These are phyloP conservation scores for Stichopus chloronotus DNA, from an alignment of 35 echinoderm and acorn worm genomes.

Conservation along the genomic window DNA sequence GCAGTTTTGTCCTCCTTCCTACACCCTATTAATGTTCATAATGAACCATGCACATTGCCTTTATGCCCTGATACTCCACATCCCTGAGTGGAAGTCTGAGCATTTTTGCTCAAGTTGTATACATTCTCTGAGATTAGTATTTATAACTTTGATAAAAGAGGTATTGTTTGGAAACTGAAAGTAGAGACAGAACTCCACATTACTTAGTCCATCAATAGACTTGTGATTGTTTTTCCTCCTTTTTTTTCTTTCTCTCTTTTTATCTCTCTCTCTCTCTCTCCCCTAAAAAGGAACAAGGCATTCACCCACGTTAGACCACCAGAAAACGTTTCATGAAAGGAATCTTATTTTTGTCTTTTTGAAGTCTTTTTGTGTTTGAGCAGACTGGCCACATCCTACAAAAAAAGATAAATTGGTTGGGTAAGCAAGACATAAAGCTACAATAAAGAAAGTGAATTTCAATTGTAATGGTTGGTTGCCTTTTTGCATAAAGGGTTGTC, in stretches of 20 bases:
- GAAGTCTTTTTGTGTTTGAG: background rate
- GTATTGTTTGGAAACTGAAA: too few species aligned
- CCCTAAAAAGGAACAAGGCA: background rate
- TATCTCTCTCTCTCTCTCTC: background rate
- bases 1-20: too few species aligned
- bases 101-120: too few species aligned
- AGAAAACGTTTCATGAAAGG: background rate
- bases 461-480: background rate
- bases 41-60: too few species aligned
- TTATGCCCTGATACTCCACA: too few species aligned
- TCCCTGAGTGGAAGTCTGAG: too few species aligned
- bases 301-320: background rate
- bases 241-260: background rate
- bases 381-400: background rate
- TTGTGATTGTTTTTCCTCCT: background rate
- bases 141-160: too few species aligned
- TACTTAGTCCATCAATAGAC: too few species aligned
- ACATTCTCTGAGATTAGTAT: too few species aligned
- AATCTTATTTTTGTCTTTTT: background rate
- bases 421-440: background rate
- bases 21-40: too few species aligned
- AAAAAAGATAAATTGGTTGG: conserved; percentile 39
- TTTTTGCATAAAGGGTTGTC: background rate
- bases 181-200: too few species aligned
- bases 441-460: conserved; percentile 22